A percentile compares a stretch with the other conserved stretches of the same genome.
Evolutionary conservation across 2,113 vertebrate genomes (phyloP).

Genomic region (Odocoileus virginianus): DNA sequence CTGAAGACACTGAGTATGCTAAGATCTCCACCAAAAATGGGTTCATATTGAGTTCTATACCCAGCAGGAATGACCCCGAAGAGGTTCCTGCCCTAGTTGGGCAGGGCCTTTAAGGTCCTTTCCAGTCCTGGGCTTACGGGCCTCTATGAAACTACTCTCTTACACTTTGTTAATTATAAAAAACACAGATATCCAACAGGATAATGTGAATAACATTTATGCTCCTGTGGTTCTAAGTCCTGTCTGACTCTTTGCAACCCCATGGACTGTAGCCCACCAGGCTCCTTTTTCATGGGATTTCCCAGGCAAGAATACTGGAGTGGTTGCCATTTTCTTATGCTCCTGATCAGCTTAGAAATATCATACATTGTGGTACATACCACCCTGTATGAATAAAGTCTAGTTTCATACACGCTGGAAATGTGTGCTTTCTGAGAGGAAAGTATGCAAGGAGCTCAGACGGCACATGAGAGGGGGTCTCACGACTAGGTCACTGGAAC

Average conservation of each 20-base stretch:
- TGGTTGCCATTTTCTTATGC: background rate
- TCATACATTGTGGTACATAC: background rate
- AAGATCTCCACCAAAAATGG: background rate
- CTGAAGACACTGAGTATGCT: background rate
- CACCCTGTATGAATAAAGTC: background rate
- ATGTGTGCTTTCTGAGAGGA: background rate
- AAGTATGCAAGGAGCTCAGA: background rate
- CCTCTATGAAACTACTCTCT: background rate
- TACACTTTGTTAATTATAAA: background rate
- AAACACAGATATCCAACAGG: background rate
- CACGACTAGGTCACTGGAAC: background rate
- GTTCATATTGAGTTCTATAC: accelerated
- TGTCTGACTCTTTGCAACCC: background rate
- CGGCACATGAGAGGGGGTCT: background rate
- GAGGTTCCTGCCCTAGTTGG: background rate
- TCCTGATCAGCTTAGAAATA: background rate
- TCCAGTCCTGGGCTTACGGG: background rate
- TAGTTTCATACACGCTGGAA: background rate
- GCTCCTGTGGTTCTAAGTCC: background rate
- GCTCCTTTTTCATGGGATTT: background rate
- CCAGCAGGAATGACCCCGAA: background rate
- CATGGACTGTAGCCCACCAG: background rate
- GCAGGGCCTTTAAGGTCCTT: background rate
- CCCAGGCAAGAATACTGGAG: background rate
- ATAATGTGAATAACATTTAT: background rate